Evolutionary conservation across 1,140 invertebrate species (phyloP).

Genomic region (Drosophila sp.): DNA sequence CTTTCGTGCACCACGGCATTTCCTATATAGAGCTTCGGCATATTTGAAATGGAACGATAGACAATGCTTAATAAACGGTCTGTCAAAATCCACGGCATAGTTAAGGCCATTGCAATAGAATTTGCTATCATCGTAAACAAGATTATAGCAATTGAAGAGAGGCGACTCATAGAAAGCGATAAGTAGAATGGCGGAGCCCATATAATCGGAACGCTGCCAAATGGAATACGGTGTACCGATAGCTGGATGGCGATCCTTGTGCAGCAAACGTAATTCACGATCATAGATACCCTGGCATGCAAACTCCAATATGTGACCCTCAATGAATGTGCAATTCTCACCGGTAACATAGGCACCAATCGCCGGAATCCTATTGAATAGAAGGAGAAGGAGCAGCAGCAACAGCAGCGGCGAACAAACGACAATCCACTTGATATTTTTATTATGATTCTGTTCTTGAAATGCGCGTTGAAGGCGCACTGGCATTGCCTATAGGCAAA

Average conservation of each 20-base stretch:
- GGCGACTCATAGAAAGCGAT: conserved; percentile 62
- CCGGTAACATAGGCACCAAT: not conserved
- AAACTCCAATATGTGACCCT: conserved; percentile 55
- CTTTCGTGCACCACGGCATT: conserved; percentile 19
- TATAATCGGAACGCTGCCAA: conserved; percentile 54
- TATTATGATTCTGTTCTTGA: conserved; percentile 44
- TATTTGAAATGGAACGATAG: conserved; percentile 58
- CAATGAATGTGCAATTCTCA: conserved; percentile 54
- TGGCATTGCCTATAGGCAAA: conserved; percentile 70
- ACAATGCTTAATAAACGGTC: conserved; percentile 29
- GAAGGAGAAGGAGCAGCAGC: conserved; percentile 36
- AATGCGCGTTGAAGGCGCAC: conserved; percentile 54
- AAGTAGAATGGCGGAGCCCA: conserved; percentile 37
- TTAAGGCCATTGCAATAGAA: conserved; percentile 60
- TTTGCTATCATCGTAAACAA: conserved; percentile 35
- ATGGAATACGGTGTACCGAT: conserved; percentile 52
- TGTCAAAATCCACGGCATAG: conserved; percentile 21
- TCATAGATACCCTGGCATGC: conserved; percentile 54
- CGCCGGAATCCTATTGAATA: conserved; percentile 32
- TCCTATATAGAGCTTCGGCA: conserved; percentile 38
- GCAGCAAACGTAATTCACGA: conserved; percentile 27
- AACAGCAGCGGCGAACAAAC: conserved; percentile 44
- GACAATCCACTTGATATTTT: conserved; percentile 54
- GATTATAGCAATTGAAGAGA: conserved; percentile 48
- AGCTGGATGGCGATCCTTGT: conserved; percentile 62